These are phyloP conservation scores for Drosophila koepferae DNA, from an alignment of 2,888 invertebrate genomes.

Conservation along the genomic window DNA sequence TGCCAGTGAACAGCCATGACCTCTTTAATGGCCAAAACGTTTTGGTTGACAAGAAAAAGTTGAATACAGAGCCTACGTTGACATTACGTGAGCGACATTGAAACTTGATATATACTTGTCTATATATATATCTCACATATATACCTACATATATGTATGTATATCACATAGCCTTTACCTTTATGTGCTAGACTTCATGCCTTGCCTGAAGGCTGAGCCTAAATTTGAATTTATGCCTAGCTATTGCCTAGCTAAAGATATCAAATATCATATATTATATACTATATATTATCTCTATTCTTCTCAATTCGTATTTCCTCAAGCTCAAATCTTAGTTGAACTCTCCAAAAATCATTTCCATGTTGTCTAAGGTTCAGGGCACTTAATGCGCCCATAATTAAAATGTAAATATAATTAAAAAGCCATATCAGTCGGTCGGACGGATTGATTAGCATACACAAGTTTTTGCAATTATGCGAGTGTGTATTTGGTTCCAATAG, in stretches of 20 bases:
- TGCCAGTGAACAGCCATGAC: slow-evolving; percentile 52
- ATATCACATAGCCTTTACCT: neutral
- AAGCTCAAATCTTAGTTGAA: neutral
- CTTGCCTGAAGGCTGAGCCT: slow-evolving; percentile 45
- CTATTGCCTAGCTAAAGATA: slow-evolving; percentile 8
- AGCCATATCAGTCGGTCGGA: slow-evolving; percentile 64
- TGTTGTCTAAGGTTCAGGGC: slow-evolving; percentile 46
- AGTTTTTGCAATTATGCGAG: slow-evolving; percentile 72
- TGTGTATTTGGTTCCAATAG: slow-evolving; percentile 51
- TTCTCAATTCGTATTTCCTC: slow-evolving; percentile 50
- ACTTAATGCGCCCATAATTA: slow-evolving; percentile 61
- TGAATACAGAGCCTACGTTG: slow-evolving; percentile 23
- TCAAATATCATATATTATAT: slow-evolving; percentile 5
- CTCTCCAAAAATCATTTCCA: neutral
- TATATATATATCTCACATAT: slow-evolving; percentile 1
- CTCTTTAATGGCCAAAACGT: slow-evolving; percentile 39
- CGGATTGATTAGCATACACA: slow-evolving; percentile 76
- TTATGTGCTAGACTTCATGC: slow-evolving; percentile 25
- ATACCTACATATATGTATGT: neutral
- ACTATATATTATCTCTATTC: neutral
- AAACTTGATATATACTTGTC: slow-evolving; percentile 39
- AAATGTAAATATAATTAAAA: slow-evolving; percentile 73
- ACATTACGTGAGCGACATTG: slow-evolving; percentile 71
- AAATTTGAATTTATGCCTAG: slow-evolving; percentile 33
- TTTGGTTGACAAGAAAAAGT: slow-evolving; percentile 1